Evolutionary conservation across 2,888 invertebrate species (phyloP).

Genomic region (Drosophila barbarae): DNA sequence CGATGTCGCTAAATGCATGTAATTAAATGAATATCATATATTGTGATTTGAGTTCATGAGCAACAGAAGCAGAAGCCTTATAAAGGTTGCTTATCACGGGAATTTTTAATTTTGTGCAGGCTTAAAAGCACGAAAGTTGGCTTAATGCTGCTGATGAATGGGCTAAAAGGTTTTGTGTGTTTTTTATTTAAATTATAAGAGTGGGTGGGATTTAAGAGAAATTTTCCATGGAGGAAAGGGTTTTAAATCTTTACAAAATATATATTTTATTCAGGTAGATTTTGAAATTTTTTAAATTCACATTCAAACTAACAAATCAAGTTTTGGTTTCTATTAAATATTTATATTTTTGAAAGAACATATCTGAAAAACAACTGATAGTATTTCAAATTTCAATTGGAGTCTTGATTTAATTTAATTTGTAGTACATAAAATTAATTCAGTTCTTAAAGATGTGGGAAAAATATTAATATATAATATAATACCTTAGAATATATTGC

Average conservation of each 20-base stretch:
- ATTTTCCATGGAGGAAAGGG: neutral
- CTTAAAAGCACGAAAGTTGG: neutral
- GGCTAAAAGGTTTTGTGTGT: conserved; percentile 6
- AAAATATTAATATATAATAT: too few species aligned
- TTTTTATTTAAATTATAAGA: neutral
- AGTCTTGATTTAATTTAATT: too few species aligned
- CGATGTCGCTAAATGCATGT: conserved; percentile 59
- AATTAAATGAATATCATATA: conserved; percentile 53
- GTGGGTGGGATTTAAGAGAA: neutral
- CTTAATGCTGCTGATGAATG: neutral
- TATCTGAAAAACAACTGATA: too few species aligned
- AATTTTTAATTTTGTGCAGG: neutral
- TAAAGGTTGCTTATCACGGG: conserved; percentile 8
- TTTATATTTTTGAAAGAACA: neutral
- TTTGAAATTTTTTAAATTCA: neutral
- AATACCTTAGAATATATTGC: too few species aligned
- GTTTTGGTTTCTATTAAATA: neutral
- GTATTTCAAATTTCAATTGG: too few species aligned
- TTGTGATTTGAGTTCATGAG: conserved; percentile 12
- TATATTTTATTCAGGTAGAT: too few species aligned
- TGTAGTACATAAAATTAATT: too few species aligned
- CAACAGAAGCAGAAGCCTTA: conserved; percentile 44
- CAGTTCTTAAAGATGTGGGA: too few species aligned
- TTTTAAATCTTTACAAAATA: too few species aligned
- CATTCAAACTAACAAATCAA: too few species aligned